These are phyloP conservation scores for Sialis lutaria DNA, from an alignment of 2,888 invertebrate genomes.

Conservation along the genomic window DNA sequence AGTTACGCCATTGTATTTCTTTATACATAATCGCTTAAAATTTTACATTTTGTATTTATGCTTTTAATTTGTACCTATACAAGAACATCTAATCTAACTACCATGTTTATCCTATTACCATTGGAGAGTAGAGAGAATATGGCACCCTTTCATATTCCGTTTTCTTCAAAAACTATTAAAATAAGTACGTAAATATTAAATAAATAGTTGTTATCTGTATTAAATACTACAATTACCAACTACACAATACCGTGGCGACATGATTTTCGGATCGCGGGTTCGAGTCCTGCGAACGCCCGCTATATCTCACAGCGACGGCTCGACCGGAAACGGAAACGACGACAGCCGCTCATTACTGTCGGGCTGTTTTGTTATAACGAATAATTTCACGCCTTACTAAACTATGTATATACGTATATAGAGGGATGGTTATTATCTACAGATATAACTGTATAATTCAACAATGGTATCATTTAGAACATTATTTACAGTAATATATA, in stretches of 20 bases:
- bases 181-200: background rate
- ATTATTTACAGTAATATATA: no score
- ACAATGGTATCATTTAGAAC: background rate
- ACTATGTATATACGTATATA: background rate
- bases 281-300: background rate
- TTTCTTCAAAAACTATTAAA: background rate
- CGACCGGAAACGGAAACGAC: background rate
- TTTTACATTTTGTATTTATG: no score
- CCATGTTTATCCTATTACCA: no score
- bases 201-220: background rate
- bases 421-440: background rate
- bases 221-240: no score
- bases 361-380: background rate
- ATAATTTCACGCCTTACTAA: background rate
- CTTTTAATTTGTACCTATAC: no score
- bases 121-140: no score
- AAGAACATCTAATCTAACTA: no score
- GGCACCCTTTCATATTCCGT: background rate
- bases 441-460: background rate
- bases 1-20: no score
- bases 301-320: background rate
- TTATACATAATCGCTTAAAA: no score
- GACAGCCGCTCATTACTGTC: background rate
- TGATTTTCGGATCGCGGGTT: no score
- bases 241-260: no score